Evolutionary conservation across 2,113 vertebrate genomes (phyloP), one percentile per base, ranked within the genome.

Genomic region (Aleadryas rufinucha): DNA sequence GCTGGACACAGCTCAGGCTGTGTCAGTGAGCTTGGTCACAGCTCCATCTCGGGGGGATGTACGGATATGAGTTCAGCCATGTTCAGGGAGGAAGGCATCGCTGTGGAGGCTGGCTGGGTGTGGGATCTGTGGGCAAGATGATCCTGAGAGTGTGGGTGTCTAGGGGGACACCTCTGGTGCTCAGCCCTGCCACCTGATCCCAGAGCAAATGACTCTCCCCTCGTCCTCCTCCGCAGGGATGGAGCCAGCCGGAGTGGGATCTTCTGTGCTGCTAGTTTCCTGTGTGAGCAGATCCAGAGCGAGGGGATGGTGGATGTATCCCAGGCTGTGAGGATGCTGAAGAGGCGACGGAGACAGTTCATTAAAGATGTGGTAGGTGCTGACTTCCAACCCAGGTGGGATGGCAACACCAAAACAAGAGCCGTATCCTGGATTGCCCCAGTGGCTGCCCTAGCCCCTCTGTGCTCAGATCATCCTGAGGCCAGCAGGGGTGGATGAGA

Each of bases 241-340:
- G 97, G 97, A 75, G 97, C 97, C 59, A 97, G 93, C 71, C 89
- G 96, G 10, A 96, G 94, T 0, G 97, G 97, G 31, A 70, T 97
- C 54, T 96, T 97, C 90, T 97, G 97, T 74, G 97, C 96, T 66
- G 94, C 95, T 30, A n/a, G 79, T 59, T 92, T 97, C 21, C 64
- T 97, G 6, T 97, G 96, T 56, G 96, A 97, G 64, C 97, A 97
- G 83, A 97, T 97, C 64, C 94, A 95, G 83, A 94, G 93, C 0
- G 96, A 97, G 35, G 96, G 95, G 19, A 27, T 92, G 27, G 94
- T 97, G 45, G 96, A 97, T 72, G 96, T 97, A 13, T 97, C 97
- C 41, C 97, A 97, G 84, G 96, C 95, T 9, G 97, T 95, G 15
- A 95, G 97, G 72, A 93, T 74, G 23, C 49, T 97, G 69, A 96